Evolutionary conservation across 2,113 vertebrate species (phyloP).

Genomic region (Elephantulus edwardii): DNA sequence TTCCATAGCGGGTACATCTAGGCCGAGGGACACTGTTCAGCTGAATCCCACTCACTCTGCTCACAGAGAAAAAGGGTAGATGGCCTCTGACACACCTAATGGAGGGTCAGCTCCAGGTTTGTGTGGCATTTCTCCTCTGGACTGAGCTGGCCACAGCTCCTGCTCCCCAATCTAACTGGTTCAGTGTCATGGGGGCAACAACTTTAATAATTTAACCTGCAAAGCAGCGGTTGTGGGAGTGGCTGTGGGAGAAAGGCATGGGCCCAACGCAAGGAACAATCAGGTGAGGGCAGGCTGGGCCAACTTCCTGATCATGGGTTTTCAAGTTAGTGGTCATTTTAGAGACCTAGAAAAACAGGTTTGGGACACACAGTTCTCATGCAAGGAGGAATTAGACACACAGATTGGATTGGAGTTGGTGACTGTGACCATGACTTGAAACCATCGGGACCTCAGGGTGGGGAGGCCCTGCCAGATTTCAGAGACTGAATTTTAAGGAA

Average conservation of each 20-base stretch:
- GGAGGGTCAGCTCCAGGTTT: no score
- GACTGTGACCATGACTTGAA: neutral
- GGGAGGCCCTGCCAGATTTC: neutral
- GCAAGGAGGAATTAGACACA: neutral
- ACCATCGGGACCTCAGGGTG: neutral
- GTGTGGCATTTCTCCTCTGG: no score
- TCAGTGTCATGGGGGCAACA: neutral
- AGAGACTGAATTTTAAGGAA: neutral
- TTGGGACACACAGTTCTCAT: neutral
- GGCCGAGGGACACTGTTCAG: no score
- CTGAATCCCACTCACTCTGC: no score
- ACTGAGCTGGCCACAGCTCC: neutral
- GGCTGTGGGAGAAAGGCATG: neutral
- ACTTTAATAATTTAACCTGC: neutral
- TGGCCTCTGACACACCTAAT: no score
- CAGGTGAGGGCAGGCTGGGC: neutral
- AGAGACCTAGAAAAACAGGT: neutral
- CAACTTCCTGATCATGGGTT: neutral
- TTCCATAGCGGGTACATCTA: no score
- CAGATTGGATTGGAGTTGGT: neutral
- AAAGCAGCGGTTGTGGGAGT: neutral
- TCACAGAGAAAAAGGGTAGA: no score
- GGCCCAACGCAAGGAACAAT: neutral
- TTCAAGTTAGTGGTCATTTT: constrained; percentile 1
- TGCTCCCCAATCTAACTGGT: neutral